These are phyloP conservation scores for Cataglyphis cursor DNA, from an alignment of 2,888 invertebrate genomes.

Conservation along the genomic window DNA sequence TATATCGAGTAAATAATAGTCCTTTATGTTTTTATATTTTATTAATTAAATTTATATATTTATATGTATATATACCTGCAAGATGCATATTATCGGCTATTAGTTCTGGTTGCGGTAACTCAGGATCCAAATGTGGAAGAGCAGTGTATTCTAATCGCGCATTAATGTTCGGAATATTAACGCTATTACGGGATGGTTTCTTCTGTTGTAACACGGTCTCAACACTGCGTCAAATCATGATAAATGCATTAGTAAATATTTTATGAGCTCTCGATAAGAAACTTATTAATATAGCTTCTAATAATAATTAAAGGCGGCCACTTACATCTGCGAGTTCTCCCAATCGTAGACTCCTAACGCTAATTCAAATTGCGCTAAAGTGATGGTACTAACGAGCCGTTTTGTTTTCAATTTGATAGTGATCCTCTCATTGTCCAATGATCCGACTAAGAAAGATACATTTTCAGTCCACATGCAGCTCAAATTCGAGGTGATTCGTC, in stretches of 20 bases:
- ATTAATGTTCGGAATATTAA: conserved; percentile 84
- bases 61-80: conserved; percentile 73
- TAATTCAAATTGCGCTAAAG: conserved; percentile 87
- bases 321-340: conserved; percentile 86
- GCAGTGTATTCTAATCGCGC: conserved; percentile 86
- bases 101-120: conserved; percentile 82
- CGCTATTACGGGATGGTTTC: conserved; percentile 81
- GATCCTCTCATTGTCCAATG: conserved; percentile 86
- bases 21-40: neutral
- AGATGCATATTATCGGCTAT: conserved; percentile 76
- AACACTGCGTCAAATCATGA: conserved; percentile 82
- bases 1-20: neutral
- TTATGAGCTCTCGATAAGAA: neutral
- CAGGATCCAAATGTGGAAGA: conserved; percentile 85
- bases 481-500: conserved; percentile 85
- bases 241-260: neutral
- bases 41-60: neutral
- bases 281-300: neutral
- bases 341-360: conserved; percentile 87
- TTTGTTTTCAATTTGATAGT: conserved; percentile 87
- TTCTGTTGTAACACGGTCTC: conserved; percentile 86
- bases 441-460: conserved; percentile 87
- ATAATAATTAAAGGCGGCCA: conserved; percentile 43
- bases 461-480: conserved; percentile 87
- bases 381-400: conserved; percentile 87